Evolutionary conservation across 35 echinoderm and acorn worm species (phyloP), one percentile per base, ranked within the genome.

Genomic region (Apostichopus japonicus): DNA sequence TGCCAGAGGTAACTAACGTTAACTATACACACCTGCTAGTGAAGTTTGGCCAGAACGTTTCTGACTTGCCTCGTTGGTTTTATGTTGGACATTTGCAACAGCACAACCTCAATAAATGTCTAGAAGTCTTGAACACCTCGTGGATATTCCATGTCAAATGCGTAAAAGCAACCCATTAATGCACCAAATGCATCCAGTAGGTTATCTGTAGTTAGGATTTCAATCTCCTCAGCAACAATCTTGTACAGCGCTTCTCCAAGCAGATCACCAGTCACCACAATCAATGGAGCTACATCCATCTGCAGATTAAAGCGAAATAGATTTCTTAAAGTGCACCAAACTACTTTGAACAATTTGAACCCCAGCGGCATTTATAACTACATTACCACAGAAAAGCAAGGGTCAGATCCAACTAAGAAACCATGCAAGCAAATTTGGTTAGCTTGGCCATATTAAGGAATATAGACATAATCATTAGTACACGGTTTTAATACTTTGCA

Each of bases 51-150:
- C 22, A 79, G 23, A 11, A 79, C 22, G 27, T 79, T 79, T 23
- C 77, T 79, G 23, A 79, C 77, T 23, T 79, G 77, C 27, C 77
- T 79, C 10, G 14, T 24, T n/a, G 77, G 77, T 44, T 79, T 79
- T 19, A 0, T 79, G 77, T 44, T 79, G 14, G 77, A n/a, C 77
- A 79, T 79, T 44, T 79, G 77, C 27, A 79, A 11, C 0, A 79
- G 27, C 27, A 79, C 77, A 19, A 23, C 27, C 23, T 79, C 77
- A 11, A 79, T 23, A 79, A 79, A 79, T 79, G 77, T 79, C 21
- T 79, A 79, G 22, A 79, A 79, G n/a, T 79, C 17, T 5, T 79
- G 15, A 10, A 79, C 77, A 44, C 77, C 77, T 15, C 5, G 14
- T 11, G 19, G 19, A 23, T 79, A 79, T 23, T 79, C 77, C 22